Evolutionary conservation across 1,140 invertebrate species (phyloP).

Genomic region (Phortica variegata): DNA sequence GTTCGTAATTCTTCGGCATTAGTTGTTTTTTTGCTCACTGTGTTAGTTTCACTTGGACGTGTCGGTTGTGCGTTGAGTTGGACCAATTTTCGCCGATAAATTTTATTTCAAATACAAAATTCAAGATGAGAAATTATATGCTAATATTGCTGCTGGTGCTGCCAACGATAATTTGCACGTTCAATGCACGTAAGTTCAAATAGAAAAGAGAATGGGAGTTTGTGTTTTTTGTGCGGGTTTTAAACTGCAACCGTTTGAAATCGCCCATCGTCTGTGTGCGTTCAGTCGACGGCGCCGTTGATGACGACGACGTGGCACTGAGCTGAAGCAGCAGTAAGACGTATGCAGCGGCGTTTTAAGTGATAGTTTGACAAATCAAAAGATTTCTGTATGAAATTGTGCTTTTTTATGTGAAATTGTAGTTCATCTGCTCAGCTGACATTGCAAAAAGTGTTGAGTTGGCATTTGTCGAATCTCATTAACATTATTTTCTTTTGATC

Average conservation of each 20-base stretch:
- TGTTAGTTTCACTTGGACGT: constrained; percentile 26
- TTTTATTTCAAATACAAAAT: constrained; percentile 15
- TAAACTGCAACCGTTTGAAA: neutral
- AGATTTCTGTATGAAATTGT: no score
- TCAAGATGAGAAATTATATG: constrained; percentile 62
- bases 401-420: neutral
- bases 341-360: no score
- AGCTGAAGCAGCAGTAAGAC: constrained; percentile 1
- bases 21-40: constrained; percentile 33
- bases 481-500: constrained; percentile 9
- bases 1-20: constrained; percentile 34
- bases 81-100: constrained; percentile 10
- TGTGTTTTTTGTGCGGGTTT: neutral
- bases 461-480: constrained; percentile 15
- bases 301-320: constrained; percentile 25
- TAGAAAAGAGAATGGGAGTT: neutral
- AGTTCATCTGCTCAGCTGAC: neutral
- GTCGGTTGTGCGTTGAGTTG: constrained; percentile 21
- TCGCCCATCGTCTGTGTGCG: no score
- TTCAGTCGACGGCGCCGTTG: neutral
- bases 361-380: no score
- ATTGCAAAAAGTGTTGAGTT: constrained; percentile 48
- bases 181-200: constrained; percentile 61
- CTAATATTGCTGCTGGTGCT: constrained; percentile 62
- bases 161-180: constrained; percentile 62